These are phyloP conservation scores for Brachionus angularis DNA, from an alignment of 1,140 invertebrate genomes.

Conservation along the genomic window DNA sequence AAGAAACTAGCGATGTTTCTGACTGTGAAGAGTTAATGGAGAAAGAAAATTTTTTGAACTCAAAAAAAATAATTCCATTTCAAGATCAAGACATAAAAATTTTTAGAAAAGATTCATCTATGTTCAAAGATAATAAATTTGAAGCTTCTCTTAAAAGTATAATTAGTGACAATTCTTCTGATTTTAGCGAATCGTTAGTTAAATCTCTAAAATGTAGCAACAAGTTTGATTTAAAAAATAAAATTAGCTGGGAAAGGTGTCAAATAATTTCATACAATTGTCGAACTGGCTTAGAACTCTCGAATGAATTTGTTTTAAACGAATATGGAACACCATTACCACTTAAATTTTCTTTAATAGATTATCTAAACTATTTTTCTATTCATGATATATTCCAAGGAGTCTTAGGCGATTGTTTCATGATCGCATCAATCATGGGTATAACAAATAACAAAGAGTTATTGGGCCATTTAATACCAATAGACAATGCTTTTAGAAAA, in stretches of 20 bases:
- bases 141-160: not conserved
- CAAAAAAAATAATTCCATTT: not conserved
- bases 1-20: not conserved
- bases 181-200: too few species aligned
- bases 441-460: slow-evolving; percentile 39
- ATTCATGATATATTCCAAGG: slow-evolving; percentile 44
- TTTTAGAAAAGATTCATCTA: not conserved
- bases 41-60: not conserved
- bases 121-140: not conserved
- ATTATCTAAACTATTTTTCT: slow-evolving; percentile 41
- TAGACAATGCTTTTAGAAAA: slow-evolving; percentile 11
- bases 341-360: not conserved
- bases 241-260: not conserved
- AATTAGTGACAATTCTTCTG: too few species aligned
- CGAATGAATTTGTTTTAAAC: slow-evolving; percentile 29
- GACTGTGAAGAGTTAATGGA: not conserved
- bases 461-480: slow-evolving; percentile 17
- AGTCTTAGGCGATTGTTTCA: slow-evolving; percentile 30
- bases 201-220: too few species aligned
- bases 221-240: too few species aligned
- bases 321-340: slow-evolving; percentile 31
- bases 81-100: not conserved
- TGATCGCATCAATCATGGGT: slow-evolving; percentile 36
- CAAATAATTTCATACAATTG: slow-evolving; percentile 18
- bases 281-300: not conserved